Evolutionary conservation across 2,888 invertebrate genomes (phyloP).

Genomic region (Nomada fucata): DNA sequence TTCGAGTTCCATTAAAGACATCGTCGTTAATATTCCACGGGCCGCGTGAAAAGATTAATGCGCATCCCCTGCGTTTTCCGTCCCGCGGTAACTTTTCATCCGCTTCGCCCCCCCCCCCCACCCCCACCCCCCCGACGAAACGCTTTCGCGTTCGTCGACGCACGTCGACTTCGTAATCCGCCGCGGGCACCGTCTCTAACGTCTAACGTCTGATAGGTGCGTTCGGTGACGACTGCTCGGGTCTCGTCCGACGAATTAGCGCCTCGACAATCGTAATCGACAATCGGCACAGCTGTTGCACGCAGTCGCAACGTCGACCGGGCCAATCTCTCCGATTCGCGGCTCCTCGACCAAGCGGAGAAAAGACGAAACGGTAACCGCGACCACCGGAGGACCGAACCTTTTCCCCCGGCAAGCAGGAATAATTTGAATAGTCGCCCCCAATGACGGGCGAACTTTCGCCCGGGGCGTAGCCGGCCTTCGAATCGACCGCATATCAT

Average conservation of each 20-base stretch:
- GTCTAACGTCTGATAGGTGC: slow-evolving; percentile 4
- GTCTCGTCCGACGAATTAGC: background rate
- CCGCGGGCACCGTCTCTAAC: slow-evolving; percentile 3
- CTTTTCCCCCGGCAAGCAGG: slow-evolving; percentile 46
- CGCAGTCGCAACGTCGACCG: background rate
- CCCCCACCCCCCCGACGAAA: no score
- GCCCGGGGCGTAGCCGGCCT: slow-evolving; percentile 48
- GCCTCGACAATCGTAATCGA: background rate
- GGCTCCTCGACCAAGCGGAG: slow-evolving; percentile 11
- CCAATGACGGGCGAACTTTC: slow-evolving; percentile 68
- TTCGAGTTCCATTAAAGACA: slow-evolving; percentile 50
- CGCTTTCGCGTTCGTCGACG: slow-evolving; percentile 16
- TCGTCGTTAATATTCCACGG: slow-evolving; percentile 54
- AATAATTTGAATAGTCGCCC: slow-evolving; percentile 68
- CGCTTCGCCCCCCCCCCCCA: no score
- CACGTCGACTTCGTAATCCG: slow-evolving; percentile 57
- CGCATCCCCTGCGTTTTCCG: slow-evolving; percentile 26
- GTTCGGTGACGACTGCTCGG: slow-evolving; percentile 5
- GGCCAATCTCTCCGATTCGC: background rate
- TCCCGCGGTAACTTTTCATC: slow-evolving; percentile 33
- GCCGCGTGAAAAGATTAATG: slow-evolving; percentile 55
- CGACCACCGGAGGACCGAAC: slow-evolving; percentile 38
- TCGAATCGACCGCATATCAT: slow-evolving; percentile 66
- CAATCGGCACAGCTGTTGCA: background rate
- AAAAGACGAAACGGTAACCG: slow-evolving; percentile 40